Base-by-base conservation (phyloP, 2,113 vertebrate genomes). In the Struthidea cinerea region DNA sequence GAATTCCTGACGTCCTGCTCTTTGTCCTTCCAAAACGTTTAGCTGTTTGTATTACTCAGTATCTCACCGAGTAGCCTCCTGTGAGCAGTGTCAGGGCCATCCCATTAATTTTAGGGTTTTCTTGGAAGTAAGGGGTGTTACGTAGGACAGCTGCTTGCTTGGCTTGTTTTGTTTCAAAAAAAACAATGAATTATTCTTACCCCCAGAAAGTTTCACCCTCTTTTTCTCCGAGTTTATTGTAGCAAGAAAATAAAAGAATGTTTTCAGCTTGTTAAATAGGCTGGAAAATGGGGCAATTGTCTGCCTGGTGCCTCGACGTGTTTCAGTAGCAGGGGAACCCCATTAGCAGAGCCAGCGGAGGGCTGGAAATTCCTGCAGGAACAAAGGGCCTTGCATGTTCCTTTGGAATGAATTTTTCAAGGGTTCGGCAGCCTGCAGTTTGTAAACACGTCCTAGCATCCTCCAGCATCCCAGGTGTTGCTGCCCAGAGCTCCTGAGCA, bases 231-330 rank as follows among this genome's bases (percentile, higher is more conserved):
- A 59, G 60, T 52, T 94, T 74, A 50, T 71, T 52, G 71, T 68
- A 37, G 68, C 50, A 75, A 75, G 65, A 56, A 78, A 70, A 59
- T 67, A 81, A 90, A 84, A 78, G 90, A 75, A 68, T 21, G 90
- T 96, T 96, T 97, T 96, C 64, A 96, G 2, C 79, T 84, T 53
- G 95, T 96, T 96, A 96, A 96, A 96, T 95, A 96, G 94, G 94
- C 64, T 96, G 94, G 95, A 96, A 97, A 97, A 96, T 89, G 94
- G 90, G 63, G 64, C 82, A 74, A 22, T 96, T 95, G 93, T 96
- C 39, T 44, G 82, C 78, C 27, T 86, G 90, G 94, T 12, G 78
- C 93, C 94, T 95, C 2, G 11, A 55, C 73, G 84, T 53, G 39
- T 93, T 94, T 87, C 21, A 39, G 59, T 16, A 55, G 60, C 79